phyloP scores from a whole-genome alignment of 2,113 vertebrate species.

The Thomomys bottae region DNA sequence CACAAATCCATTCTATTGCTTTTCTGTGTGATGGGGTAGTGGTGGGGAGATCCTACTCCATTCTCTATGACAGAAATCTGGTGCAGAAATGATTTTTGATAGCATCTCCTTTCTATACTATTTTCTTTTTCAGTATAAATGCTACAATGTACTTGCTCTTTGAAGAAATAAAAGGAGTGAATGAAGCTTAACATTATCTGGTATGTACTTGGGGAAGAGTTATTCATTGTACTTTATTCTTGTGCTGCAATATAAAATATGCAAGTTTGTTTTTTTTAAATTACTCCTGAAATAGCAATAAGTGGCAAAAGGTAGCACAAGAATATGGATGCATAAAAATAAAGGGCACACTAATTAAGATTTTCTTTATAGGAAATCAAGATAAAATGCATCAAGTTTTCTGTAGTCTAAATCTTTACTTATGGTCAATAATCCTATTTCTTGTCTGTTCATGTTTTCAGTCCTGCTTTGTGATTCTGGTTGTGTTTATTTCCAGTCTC shows the following conservation, averaged over 20 bases:
- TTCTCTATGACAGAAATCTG: slow-evolving; percentile 34
- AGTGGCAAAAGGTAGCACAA: not conserved
- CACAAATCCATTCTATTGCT: not conserved
- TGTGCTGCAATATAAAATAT: slow-evolving; percentile 27
- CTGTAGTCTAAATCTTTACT: not conserved
- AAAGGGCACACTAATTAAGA: slow-evolving; percentile 20
- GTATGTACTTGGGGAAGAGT: slow-evolving; percentile 2
- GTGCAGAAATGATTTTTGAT: slow-evolving; percentile 36
- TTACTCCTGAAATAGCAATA: not conserved
- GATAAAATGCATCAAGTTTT: slow-evolving; percentile 13
- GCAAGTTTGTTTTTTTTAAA: slow-evolving; percentile 48
- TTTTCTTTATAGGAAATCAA: not conserved
- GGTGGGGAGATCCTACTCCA: not conserved
- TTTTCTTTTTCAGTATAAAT: slow-evolving; percentile 11
- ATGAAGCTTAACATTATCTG: slow-evolving; percentile 22
- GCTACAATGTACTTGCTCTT: slow-evolving; percentile 10
- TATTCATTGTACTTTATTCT: slow-evolving; percentile 37
- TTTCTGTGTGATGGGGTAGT: not conserved
- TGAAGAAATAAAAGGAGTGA: slow-evolving; percentile 36
- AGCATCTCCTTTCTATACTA: not conserved
- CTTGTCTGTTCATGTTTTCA: slow-evolving; percentile 39
- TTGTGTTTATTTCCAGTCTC: not conserved
- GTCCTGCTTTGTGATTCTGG: not conserved
- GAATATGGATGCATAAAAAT: not conserved
- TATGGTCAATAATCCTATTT: slow-evolving; percentile 11